Evolutionary conservation across 2,797 vertebrate genomes (phyloP).

Genomic region (Neosilurus mollespiculum): DNA sequence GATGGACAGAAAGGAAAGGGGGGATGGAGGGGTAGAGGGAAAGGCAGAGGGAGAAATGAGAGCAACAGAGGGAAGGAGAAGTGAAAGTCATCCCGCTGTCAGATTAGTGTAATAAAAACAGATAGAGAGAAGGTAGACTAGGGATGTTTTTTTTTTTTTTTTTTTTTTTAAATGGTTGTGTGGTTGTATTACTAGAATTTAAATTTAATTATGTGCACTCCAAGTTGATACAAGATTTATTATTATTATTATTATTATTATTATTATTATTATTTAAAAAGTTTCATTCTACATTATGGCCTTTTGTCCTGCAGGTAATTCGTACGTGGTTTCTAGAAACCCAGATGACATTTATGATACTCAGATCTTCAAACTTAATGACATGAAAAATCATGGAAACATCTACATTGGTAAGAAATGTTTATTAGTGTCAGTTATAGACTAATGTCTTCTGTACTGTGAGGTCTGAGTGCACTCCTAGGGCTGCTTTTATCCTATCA

Average conservation of each 20-base stretch:
- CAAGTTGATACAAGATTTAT: too few species aligned
- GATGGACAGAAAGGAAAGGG: background rate
- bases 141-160: background rate
- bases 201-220: background rate
- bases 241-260: too few species aligned
- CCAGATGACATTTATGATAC: slow-evolving; percentile 66
- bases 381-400: slow-evolving; percentile 62
- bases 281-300: background rate
- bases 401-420: slow-evolving; percentile 79
- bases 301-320: slow-evolving; percentile 70
- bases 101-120: background rate
- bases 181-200: background rate
- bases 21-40: background rate
- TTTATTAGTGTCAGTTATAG: slow-evolving; percentile 2
- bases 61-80: background rate
- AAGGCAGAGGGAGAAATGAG: background rate
- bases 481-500: slow-evolving; percentile 3
- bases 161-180: background rate
- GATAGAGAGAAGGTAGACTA: background rate
- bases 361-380: slow-evolving; percentile 67
- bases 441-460: background rate
- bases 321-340: slow-evolving; percentile 79
- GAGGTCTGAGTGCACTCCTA: background rate
- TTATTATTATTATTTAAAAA: too few species aligned
- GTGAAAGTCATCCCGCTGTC: background rate